Evolutionary conservation across 1,140 invertebrate species (phyloP).

Genomic region (Drosophila novamexicana): DNA sequence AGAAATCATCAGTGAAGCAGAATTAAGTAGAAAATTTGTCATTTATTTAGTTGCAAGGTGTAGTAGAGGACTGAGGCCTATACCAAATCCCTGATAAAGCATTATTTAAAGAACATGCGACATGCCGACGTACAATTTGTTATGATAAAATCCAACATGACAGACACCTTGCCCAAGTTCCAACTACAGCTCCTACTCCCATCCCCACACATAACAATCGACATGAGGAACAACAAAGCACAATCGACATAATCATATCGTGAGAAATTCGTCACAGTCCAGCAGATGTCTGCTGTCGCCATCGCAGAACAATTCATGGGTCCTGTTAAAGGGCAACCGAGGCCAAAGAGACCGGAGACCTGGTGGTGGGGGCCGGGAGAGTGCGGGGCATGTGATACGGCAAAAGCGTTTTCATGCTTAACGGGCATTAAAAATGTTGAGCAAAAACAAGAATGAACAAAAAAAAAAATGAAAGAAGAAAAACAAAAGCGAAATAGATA

Average conservation of each 20-base stretch:
- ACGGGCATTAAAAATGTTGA: slow-evolving; percentile 79
- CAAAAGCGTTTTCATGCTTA: slow-evolving; percentile 82
- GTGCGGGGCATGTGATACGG: slow-evolving; percentile 27
- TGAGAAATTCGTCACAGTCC: slow-evolving; percentile 82
- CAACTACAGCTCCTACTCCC: slow-evolving; percentile 6
- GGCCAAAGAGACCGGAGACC: slow-evolving; percentile 28
- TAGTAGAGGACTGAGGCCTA: background rate
- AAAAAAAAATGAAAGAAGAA: slow-evolving; percentile 43
- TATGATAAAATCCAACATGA: slow-evolving; percentile 64
- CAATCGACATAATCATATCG: slow-evolving; percentile 83
- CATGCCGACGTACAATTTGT: slow-evolving; percentile 52
- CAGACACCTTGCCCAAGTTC: slow-evolving; percentile 62
- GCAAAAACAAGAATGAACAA: slow-evolving; percentile 52
- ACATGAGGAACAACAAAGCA: slow-evolving; percentile 46
- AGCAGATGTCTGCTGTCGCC: slow-evolving; percentile 69
- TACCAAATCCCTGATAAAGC: slow-evolving; percentile 24
- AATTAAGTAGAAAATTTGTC: background rate
- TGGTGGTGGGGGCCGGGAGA: background rate
- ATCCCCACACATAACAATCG: slow-evolving; percentile 6
- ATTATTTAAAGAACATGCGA: slow-evolving; percentile 49
- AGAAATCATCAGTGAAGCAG: background rate
- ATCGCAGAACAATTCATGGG: slow-evolving; percentile 30
- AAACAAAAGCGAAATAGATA: slow-evolving; percentile 49
- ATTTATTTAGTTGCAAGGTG: background rate
- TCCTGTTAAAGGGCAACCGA: slow-evolving; percentile 69